Evolutionary conservation across 2,113 vertebrate genomes (phyloP), one percentile per base, ranked within the genome.

Genomic region (Nasalis larvatus): DNA sequence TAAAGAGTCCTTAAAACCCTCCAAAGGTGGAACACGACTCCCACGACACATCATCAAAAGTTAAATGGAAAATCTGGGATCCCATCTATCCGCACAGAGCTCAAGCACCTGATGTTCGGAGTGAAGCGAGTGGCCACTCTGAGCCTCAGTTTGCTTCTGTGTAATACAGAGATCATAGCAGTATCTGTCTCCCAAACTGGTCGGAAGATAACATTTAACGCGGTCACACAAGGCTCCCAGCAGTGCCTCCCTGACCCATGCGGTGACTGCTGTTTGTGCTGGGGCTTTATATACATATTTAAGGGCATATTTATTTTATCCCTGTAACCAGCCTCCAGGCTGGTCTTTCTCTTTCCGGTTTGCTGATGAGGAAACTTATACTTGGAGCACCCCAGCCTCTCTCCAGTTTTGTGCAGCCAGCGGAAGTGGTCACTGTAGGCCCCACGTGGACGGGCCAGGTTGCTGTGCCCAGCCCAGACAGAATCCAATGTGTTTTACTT

Each of bases 221-320:
- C 1, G 12, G 21, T 23, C 77, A 4, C 0, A 7, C 0, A 5
- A 16, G 77, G 12, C 20, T 76, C 45, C 66, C 3, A 5, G 54
- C 35, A 30, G 30, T 8, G 3, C 9, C 42, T 14, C 35, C 32
- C 7, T 0, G 2, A 2, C 78, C 77, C 35, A 3, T 0, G 18
- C 0, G 5, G 82, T 0, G 0, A 69, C 25, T 32, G 42, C 12
- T 8, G 8, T 16, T 32, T 35, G 14, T 47, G 42, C 30, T 32
- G 32, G 12, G 11, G 35, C 23, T 49, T 40, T 47, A 40, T 14
- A 30, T 27, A 32, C 27, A 6, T 32, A 63, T 63, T 14, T 32
- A 63, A 63, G 60, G 60, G 30, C 60, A 32, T 30, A 32, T 66
- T 35, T 6, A 25, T 68, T 63, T n/a, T 58, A 42, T 25, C 3